Evolutionary conservation across 2,888 invertebrate species (phyloP).

Genomic region (Drosophila birchii): DNA sequence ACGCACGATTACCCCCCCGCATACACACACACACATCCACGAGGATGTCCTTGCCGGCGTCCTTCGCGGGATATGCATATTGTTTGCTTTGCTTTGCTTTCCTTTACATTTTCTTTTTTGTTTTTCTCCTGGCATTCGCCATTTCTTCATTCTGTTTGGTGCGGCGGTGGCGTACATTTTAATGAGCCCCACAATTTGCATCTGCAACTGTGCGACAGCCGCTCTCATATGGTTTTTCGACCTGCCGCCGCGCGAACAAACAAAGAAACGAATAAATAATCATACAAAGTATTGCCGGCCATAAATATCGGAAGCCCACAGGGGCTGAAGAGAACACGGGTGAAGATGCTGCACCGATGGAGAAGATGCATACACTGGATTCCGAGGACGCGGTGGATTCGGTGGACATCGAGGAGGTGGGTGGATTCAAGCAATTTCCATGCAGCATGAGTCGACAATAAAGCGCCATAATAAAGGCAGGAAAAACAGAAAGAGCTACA

Average conservation of each 20-base stretch:
- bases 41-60: conserved; percentile 30
- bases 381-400: not conserved
- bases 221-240: conserved; percentile 33
- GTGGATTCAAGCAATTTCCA: conserved; percentile 63
- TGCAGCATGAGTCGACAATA: conserved; percentile 63
- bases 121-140: not conserved
- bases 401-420: conserved; percentile 5
- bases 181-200: conserved; percentile 71
- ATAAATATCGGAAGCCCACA: conserved; percentile 68
- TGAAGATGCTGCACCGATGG: conserved; percentile 36
- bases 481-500: conserved; percentile 18
- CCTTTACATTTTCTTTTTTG: conserved; percentile 8
- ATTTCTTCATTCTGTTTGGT: conserved; percentile 16
- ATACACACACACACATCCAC: not conserved
- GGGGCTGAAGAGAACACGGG: conserved; percentile 25
- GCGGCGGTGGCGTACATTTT: conserved; percentile 48
- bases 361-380: conserved; percentile 12
- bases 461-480: conserved; percentile 68
- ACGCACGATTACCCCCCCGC: conserved; percentile 46
- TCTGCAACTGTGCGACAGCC: conserved; percentile 44
- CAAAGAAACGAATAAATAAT: conserved; percentile 67
- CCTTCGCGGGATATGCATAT: conserved; percentile 38
- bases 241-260: conserved; percentile 29
- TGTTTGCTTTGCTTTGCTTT: conserved; percentile 32
- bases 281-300: conserved; percentile 76